Evolutionary conservation across 2,113 vertebrate species (phyloP), one percentile per base, ranked within the genome.

Genomic region (Myiopsitta monachus): DNA sequence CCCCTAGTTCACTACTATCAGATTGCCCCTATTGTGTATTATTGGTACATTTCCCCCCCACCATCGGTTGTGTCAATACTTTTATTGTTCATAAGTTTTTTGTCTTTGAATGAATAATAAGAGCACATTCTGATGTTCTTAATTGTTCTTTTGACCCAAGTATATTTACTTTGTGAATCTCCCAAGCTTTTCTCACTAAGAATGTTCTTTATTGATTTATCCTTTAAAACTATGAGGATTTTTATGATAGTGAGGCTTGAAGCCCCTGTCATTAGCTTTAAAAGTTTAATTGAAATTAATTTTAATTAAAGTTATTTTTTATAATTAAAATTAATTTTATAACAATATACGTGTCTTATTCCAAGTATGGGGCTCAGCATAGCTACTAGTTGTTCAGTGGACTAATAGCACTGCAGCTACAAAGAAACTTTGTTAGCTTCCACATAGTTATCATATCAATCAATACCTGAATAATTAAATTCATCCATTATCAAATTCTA

Each of bases 401-500:
- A 75, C 67, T 87, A 92, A 93, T 87, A 92, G 44, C 38, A 76
- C 47, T 95, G 69, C 81, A 70, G 78, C 93, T 87, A 87, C 93
- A 96, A 96, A 94, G 54, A 97, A 87, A 82, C 80, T 93, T 81
- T 17, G 59, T 89, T 93, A 93, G 75, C 89, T 82, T 96, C 94
- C 94, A 57, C 28, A 19, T 72, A 67, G 72, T 96, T 95, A 93
- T 96, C 88, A 70, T 87, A 46, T 76, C 77, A 96, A 96, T 96
- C 90, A 76, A 97, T 97, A 97, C 27, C 73, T 84, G 70, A 93
- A 85, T 97, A 96, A 97, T 97, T 97, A 95, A 94, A 90, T 74
- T 86, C 24, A 6, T 82, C 88, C 91, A 93, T 97, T 94, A 95
- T 93, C 87, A 96, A 96, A 95, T 96, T 73, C 84, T 93, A 88